Conservation (phyloP, 2,888 invertebrate species). For the Scrobipalpa atriplicella region DNA sequence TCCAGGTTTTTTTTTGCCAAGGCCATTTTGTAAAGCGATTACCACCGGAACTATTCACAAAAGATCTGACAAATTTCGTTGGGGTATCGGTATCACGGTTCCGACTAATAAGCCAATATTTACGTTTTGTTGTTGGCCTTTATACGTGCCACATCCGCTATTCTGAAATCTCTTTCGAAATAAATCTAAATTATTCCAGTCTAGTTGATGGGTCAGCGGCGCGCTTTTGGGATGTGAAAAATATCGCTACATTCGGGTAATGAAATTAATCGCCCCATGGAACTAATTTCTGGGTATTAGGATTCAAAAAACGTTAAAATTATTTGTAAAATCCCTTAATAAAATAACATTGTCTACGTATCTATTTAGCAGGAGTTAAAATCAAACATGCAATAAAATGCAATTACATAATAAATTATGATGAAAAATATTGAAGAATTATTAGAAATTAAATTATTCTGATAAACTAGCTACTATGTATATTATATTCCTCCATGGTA, state of each 20-base stretch:
- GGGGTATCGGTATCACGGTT: constrained; percentile 76
- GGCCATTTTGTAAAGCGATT: constrained; percentile 66
- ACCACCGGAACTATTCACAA: constrained; percentile 76
- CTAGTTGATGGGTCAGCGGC: constrained; percentile 16
- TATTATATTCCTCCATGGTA: no score
- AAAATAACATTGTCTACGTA: no score
- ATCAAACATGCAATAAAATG: no score
- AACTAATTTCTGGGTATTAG: neutral
- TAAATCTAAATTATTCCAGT: constrained; percentile 31
- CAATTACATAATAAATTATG: no score
- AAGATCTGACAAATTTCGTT: constrained; percentile 68
- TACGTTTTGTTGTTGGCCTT: constrained; percentile 69
- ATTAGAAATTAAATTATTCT: no score
- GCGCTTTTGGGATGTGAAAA: constrained; percentile 5
- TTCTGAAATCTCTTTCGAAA: constrained; percentile 44
- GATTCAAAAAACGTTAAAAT: neutral
- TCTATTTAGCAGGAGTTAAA: no score
- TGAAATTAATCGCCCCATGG: neutral
- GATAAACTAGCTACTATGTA: no score
- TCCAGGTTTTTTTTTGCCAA: constrained; percentile 58
- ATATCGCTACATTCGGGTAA: neutral
- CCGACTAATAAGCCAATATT: constrained; percentile 77
- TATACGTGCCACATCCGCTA: constrained; percentile 66
- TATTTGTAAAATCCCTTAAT: no score
- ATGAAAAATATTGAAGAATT: no score